phyloP scores from a whole-genome alignment of 2,797 vertebrate genomes.

The Phataginus tetradactyla region DNA sequence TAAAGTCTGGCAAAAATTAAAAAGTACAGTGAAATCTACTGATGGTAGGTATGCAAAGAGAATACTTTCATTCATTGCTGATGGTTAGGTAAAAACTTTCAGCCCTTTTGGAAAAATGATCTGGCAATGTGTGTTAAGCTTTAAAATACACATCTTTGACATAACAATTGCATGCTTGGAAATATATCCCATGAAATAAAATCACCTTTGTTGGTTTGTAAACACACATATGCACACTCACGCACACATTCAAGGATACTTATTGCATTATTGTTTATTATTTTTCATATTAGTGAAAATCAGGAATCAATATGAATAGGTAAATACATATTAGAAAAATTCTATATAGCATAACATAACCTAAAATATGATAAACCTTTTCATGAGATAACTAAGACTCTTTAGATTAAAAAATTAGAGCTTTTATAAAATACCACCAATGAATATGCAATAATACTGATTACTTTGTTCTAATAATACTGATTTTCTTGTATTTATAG shows the following conservation, averaged over 20 bases:
- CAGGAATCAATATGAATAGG: not conserved
- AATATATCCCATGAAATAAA: not conserved
- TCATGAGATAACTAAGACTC: not conserved
- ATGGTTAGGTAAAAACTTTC: not conserved
- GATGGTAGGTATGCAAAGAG: not conserved
- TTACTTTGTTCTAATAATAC: not conserved
- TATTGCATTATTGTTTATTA: not conserved
- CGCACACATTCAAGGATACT: not conserved
- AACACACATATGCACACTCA: not conserved
- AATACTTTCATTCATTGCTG: not conserved
- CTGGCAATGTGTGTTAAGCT: conserved; percentile 1
- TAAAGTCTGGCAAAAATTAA: not conserved
- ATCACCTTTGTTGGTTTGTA: not conserved
- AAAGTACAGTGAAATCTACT: not conserved
- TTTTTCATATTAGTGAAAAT: not conserved
- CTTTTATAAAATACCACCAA: not conserved
- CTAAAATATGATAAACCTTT: not conserved
- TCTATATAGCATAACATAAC: not conserved
- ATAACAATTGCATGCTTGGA: not conserved
- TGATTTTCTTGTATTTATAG: not conserved
- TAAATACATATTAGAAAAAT: not conserved
- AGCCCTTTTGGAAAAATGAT: not conserved
- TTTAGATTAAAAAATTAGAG: not conserved
- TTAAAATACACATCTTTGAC: not conserved
- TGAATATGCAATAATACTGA: not conserved